These are phyloP conservation scores for Tetranychus piercei DNA, from an alignment of 2,888 invertebrate genomes.

Conservation along the genomic window DNA sequence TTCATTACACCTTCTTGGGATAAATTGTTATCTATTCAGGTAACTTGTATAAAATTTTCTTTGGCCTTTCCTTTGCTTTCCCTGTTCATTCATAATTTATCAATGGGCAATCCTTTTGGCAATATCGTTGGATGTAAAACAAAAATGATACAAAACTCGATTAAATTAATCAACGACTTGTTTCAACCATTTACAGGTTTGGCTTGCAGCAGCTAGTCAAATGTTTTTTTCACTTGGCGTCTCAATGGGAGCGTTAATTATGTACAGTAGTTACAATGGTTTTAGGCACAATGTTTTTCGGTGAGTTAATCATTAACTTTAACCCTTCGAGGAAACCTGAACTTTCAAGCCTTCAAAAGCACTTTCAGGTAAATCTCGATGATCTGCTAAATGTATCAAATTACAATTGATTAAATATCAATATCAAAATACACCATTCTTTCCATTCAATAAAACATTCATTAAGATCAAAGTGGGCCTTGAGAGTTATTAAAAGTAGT, in stretches of 20 bases:
- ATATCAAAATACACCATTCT: too few species aligned
- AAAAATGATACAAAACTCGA: background rate
- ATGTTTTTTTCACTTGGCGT: constrained; percentile 36
- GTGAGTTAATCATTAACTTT: constrained; percentile 26
- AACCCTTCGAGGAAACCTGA: too few species aligned
- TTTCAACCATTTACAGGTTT: constrained; percentile 29
- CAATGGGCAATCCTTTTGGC: background rate
- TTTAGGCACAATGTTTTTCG: constrained; percentile 34
- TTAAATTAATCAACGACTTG: background rate
- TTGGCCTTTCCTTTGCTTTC: constrained; percentile 7
- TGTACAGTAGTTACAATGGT: constrained; percentile 35
- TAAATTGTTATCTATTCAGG: constrained; percentile 28
- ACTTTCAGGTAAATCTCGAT: too few species aligned
- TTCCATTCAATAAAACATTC: too few species aligned
- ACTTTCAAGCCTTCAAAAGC: too few species aligned
- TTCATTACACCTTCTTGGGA: constrained; percentile 30
- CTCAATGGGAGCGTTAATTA: constrained; percentile 35
- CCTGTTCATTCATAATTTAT: background rate
- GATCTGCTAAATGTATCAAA: too few species aligned
- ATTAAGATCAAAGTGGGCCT: too few species aligned
- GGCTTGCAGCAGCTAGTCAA: constrained; percentile 36
- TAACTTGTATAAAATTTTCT: constrained; percentile 16
- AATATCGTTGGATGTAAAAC: too few species aligned
- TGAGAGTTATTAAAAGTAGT: too few species aligned
- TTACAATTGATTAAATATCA: too few species aligned